These are phyloP conservation scores for Thalassoma bifasciatum DNA, from an alignment of 2,113 vertebrate species.

Conservation along the genomic window DNA sequence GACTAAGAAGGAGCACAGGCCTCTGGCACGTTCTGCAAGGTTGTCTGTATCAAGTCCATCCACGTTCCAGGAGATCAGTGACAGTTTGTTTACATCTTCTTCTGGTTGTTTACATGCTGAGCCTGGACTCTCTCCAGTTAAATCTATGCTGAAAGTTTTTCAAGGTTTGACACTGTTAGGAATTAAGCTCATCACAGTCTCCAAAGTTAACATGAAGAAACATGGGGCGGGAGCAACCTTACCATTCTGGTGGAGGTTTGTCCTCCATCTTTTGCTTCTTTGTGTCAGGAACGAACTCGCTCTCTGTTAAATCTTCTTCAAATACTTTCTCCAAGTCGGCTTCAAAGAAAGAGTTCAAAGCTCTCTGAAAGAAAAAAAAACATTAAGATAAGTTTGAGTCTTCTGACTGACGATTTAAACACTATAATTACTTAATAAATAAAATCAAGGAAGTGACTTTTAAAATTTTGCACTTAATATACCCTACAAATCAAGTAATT, in stretches of 20 bases:
- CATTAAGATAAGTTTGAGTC: too few species aligned
- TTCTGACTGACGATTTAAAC: neutral
- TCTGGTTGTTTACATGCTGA: constrained; percentile 52
- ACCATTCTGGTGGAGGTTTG: constrained; percentile 55
- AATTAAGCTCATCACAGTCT: neutral
- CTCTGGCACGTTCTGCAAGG: constrained; percentile 87
- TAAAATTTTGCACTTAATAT: too few species aligned
- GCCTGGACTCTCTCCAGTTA: constrained; percentile 85
- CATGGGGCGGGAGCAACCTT: neutral
- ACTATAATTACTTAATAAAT: too few species aligned
- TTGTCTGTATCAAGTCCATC: constrained; percentile 90
- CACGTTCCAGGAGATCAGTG: constrained; percentile 93
- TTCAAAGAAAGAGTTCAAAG: constrained; percentile 83
- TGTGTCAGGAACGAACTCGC: constrained; percentile 1
- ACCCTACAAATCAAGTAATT: too few species aligned
- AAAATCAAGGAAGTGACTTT: too few species aligned
- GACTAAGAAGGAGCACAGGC: constrained; percentile 88
- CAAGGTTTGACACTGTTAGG: constrained; percentile 12
- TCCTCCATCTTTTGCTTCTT: constrained; percentile 67
- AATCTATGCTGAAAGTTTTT: constrained; percentile 86
- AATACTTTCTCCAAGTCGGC: constrained; percentile 82
- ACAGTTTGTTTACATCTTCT: constrained; percentile 83
- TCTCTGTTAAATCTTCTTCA: constrained; percentile 66
- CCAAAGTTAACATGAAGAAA: neutral
- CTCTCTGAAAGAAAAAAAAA: constrained; percentile 64